These are phyloP conservation scores for Tuta absoluta DNA, from an alignment of 2,888 invertebrate genomes.

Conservation along the genomic window DNA sequence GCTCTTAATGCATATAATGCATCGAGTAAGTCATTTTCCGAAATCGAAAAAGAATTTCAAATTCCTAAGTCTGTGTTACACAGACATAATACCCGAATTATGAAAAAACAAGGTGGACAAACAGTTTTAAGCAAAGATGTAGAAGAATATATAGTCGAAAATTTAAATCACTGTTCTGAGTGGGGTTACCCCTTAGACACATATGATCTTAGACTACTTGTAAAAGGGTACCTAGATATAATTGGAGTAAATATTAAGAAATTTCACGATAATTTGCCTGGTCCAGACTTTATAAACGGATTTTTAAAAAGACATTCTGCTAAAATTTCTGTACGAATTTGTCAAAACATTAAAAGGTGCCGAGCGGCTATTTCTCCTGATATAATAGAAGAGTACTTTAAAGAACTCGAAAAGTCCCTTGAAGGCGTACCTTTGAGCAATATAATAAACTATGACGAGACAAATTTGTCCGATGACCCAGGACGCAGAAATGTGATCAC, in stretches of 20 bases:
- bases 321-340: conserved; percentile 36
- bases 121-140: conserved; percentile 28
- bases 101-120: conserved; percentile 36
- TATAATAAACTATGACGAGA: conserved; percentile 34
- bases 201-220: conserved; percentile 30
- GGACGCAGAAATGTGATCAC: conserved; percentile 29
- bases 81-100: conserved; percentile 29
- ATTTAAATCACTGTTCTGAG: conserved; percentile 34
- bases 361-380: conserved; percentile 36
- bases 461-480: conserved; percentile 34
- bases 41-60: neutral
- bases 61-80: conserved; percentile 34
- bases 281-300: conserved; percentile 35
- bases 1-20: neutral
- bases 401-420: conserved; percentile 32
- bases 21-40: neutral
- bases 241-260: conserved; percentile 27
- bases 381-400: conserved; percentile 34
- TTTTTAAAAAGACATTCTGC: conserved; percentile 39
- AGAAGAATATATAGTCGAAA: conserved; percentile 31
- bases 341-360: conserved; percentile 40
- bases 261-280: conserved; percentile 38
- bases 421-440: conserved; percentile 17
- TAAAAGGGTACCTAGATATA: conserved; percentile 28
- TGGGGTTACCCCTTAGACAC: conserved; percentile 36